phyloP scores from a whole-genome alignment of 92 coral and sea anemone species.

The Diadumene lineata region DNA sequence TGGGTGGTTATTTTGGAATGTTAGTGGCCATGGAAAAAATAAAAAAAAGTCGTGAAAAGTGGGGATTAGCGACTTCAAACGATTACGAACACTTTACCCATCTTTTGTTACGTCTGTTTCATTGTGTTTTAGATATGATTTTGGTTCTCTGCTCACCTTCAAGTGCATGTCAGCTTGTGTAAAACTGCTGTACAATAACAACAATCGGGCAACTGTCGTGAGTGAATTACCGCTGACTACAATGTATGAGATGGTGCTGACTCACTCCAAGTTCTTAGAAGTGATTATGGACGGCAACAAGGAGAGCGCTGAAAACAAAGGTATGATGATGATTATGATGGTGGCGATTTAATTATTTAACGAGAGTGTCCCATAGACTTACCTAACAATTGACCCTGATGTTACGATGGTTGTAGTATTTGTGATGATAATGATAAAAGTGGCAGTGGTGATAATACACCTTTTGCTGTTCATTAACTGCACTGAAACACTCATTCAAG shows the following conservation, averaged over 20 bases:
- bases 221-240: conserved; percentile 59
- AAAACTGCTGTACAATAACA: conserved; percentile 44
- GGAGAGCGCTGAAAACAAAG: conserved; percentile 35
- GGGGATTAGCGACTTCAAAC: too few species aligned
- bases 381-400: too few species aligned
- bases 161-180: conserved; percentile 48
- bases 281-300: conserved; percentile 47
- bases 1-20: too few species aligned
- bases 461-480: too few species aligned
- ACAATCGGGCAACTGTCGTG: conserved; percentile 4
- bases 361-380: too few species aligned
- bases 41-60: too few species aligned
- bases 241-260: conserved; percentile 73
- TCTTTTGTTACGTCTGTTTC: not conserved
- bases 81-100: not conserved
- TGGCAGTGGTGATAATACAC: too few species aligned
- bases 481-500: too few species aligned
- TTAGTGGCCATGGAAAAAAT: too few species aligned
- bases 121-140: conserved; percentile 41
- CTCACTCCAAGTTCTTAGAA: conserved; percentile 84
- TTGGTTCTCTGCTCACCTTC: conserved; percentile 47
- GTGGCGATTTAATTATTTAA: not conserved
- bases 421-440: too few species aligned
- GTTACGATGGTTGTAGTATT: not conserved
- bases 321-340: conserved; percentile 17